These are phyloP conservation scores for Epirrhoe alternata DNA, from an alignment of 2,888 invertebrate species.

Conservation along the genomic window DNA sequence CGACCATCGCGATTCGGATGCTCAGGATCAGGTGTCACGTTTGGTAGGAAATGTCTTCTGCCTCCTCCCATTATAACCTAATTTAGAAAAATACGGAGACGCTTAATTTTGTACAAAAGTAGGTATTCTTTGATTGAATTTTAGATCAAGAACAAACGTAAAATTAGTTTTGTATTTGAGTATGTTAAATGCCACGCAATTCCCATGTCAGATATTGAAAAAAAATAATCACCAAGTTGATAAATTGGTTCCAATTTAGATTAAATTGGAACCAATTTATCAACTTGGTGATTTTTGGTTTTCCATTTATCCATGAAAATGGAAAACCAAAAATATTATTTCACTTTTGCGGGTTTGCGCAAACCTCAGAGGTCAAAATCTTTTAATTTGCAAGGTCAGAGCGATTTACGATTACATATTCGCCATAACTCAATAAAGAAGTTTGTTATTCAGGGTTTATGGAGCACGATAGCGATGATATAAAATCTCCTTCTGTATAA, in stretches of 20 bases:
- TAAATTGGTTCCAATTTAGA: slow-evolving; percentile 1
- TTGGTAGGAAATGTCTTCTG: slow-evolving; percentile 90
- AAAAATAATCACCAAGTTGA: not conserved
- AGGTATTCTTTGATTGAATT: no score
- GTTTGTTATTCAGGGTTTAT: slow-evolving; percentile 43
- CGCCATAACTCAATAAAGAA: slow-evolving; percentile 38
- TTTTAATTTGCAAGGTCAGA: slow-evolving; percentile 18
- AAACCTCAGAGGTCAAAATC: slow-evolving; percentile 3
- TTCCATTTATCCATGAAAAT: slow-evolving; percentile 7
- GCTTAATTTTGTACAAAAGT: not conserved
- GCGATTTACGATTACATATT: slow-evolving; percentile 17
- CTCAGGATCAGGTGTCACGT: slow-evolving; percentile 89
- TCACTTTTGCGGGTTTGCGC: not conserved
- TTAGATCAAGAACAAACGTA: no score
- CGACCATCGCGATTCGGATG: slow-evolving; percentile 89
- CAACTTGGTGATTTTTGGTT: no score
- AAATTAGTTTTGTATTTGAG: no score
- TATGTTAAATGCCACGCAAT: no score
- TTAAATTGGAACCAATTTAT: no score
- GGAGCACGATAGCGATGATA: slow-evolving; percentile 33
- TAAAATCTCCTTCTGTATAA: slow-evolving; percentile 37
- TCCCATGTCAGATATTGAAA: slow-evolving; percentile 7
- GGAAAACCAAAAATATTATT: slow-evolving; percentile 15
- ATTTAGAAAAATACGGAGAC: not conserved
- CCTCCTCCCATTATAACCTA: slow-evolving; percentile 93